A percentile compares a stretch with the other conserved stretches of the same genome.
These are phyloP conservation scores for Schizaphis graminum DNA, from an alignment of 2,888 invertebrate genomes.

Conservation along the genomic window DNA sequence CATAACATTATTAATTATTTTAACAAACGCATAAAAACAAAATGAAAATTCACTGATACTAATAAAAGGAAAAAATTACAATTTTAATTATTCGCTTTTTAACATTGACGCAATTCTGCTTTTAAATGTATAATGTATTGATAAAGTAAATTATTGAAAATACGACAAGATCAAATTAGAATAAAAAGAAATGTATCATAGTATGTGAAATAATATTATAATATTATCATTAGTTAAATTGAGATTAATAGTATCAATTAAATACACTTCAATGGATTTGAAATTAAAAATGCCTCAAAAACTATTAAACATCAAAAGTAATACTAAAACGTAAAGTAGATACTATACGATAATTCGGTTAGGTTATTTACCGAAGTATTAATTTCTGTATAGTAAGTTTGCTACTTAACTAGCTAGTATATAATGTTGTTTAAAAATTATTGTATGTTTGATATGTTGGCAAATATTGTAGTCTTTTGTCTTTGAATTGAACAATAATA, in stretches of 20 bases:
- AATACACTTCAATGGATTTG: neutral
- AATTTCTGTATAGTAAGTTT: too few relatives aligned
- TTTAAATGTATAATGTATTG: neutral
- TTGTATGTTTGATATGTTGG: neutral
- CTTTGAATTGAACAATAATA: slow-evolving; percentile 7
- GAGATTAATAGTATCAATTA: neutral
- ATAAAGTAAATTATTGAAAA: neutral
- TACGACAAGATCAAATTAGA: neutral
- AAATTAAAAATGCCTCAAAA: neutral
- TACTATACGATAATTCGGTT: neutral
- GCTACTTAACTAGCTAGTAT: too few relatives aligned
- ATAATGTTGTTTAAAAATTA: too few relatives aligned
- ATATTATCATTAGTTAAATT: neutral
- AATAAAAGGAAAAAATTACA: neutral
- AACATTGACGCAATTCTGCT: neutral
- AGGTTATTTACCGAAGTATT: too few relatives aligned
- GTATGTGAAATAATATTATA: neutral
- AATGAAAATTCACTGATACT: neutral
- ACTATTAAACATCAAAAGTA: neutral
- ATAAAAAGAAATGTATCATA: neutral
- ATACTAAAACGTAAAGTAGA: too few relatives aligned
- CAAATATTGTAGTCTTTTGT: neutral
- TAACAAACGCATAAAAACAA: neutral
- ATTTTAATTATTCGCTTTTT: neutral
- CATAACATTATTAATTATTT: neutral